phyloP scores from a whole-genome alignment of 2,888 invertebrate genomes.

The Andrena haemorrhoa region DNA sequence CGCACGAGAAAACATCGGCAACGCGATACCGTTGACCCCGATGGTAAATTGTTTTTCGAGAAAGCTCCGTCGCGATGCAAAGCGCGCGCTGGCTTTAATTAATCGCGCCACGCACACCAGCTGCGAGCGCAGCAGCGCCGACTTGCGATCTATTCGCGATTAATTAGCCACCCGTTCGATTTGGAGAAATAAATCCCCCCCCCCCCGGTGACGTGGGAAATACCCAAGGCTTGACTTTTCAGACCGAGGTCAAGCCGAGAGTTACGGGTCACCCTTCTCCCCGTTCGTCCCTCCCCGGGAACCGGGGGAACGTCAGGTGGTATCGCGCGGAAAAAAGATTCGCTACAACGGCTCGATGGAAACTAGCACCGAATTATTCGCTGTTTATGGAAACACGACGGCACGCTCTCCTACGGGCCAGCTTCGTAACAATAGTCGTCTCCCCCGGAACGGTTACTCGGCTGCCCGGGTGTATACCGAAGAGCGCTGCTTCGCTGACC shows the following conservation, averaged over 20 bases:
- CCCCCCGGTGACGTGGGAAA: constrained; percentile 24
- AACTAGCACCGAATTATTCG: constrained; percentile 52
- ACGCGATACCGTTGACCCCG: constrained; percentile 70
- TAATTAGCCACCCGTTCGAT: constrained; percentile 66
- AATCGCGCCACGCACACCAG: constrained; percentile 50
- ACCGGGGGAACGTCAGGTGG: background rate
- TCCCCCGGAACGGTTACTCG: constrained; percentile 27
- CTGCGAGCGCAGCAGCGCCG: constrained; percentile 11
- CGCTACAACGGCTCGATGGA: constrained; percentile 36
- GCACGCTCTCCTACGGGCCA: constrained; percentile 7
- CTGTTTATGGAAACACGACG: constrained; percentile 58
- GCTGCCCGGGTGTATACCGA: background rate
- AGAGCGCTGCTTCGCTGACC: constrained; percentile 39
- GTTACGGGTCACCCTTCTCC: background rate
- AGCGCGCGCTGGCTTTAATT: constrained; percentile 40
- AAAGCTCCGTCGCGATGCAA: constrained; percentile 52
- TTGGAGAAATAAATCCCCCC: constrained; percentile 25
- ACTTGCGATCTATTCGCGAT: constrained; percentile 57
- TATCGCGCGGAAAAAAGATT: constrained; percentile 6
- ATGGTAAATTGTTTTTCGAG: constrained; percentile 69
- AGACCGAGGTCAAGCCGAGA: constrained; percentile 17
- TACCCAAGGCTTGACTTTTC: constrained; percentile 1
- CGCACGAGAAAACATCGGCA: constrained; percentile 54
- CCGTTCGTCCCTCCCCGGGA: background rate
- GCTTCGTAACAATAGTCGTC: constrained; percentile 37